These are phyloP conservation scores for Prietella phreatophila DNA, from an alignment of 2,113 vertebrate genomes.

Conservation along the genomic window DNA sequence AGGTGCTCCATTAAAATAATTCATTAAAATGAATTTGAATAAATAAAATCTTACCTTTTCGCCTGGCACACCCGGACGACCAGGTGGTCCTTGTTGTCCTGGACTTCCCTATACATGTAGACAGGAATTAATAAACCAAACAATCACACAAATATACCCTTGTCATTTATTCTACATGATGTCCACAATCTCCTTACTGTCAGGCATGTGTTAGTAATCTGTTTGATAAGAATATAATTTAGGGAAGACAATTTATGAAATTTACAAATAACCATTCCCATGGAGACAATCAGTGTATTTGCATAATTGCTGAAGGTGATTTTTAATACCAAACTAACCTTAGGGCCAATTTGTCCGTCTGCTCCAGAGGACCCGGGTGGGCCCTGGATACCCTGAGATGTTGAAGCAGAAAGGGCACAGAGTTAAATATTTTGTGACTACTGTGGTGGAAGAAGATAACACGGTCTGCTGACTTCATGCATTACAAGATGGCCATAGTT, in stretches of 20 bases:
- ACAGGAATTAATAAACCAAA: neutral
- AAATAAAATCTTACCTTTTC: slow-evolving; percentile 1
- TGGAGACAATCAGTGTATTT: slow-evolving; percentile 50
- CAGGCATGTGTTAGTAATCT: slow-evolving; percentile 23
- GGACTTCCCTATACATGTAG: slow-evolving; percentile 3
- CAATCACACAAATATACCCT: slow-evolving; percentile 22
- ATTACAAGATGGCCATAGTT: slow-evolving; percentile 14
- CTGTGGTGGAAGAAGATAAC: slow-evolving; percentile 23
- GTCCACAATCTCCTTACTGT: neutral
- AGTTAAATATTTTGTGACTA: slow-evolving; percentile 30
- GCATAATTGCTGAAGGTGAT: slow-evolving; percentile 61
- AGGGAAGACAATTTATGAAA: slow-evolving; percentile 7
- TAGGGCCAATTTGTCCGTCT: slow-evolving; percentile 66
- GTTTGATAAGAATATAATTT: slow-evolving; percentile 37
- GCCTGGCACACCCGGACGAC: neutral
- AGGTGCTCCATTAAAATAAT: neutral
- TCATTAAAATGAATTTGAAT: neutral
- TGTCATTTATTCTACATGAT: slow-evolving; percentile 4
- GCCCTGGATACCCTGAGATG: slow-evolving; percentile 62
- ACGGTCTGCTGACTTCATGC: slow-evolving; percentile 25
- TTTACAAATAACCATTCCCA: slow-evolving; percentile 28
- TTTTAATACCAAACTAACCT: slow-evolving; percentile 65
- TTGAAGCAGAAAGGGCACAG: slow-evolving; percentile 34
- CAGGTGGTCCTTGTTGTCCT: neutral
- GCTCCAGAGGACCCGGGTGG: slow-evolving; percentile 63